Base-by-base conservation (phyloP, 2,888 invertebrate species). In the Hydropsyche betteni region DNA sequence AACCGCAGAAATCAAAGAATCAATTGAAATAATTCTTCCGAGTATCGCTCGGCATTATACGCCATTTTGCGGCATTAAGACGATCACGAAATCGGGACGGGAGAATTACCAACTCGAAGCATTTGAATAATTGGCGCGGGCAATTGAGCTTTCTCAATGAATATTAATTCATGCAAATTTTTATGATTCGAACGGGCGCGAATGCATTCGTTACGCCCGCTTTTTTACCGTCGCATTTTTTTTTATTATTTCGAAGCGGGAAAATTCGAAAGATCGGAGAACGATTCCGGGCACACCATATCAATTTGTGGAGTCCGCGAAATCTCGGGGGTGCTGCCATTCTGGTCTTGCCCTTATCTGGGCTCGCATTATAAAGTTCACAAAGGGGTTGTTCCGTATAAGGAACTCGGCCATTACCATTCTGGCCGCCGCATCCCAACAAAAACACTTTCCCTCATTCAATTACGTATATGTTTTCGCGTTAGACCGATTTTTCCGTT, bases 281-380 rank as follows among this genome's bases (percentile, higher is more conserved):
- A 44, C 44, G 6, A 44, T 44, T 6, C 44, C 44, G 10, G 44
- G 44, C 55, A 36, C 16, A 5, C 36, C 58, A 50, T 68, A 68
- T 68, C 74, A 8, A 58, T 72, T 74, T 68, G 68, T 68, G 64
- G 50, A 68, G 74, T 74, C 74, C 64, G 64, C 68, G 74, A 70
- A 70, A 70, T 52, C 24, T 7, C 53, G 70, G 52, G 70, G 51
- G 53, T 33, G 52, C 52, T 53, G 16, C 34, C 70, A 53, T n/a
- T 16, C 34, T 70, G 24, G 36, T 24, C n/a, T 7, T 55, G 4
- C 64, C 34, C 10, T 24, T 34, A 64, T 5, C 58, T 16, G 24
- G 58, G 58, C 16, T 44, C 51, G 70, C 53, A 70, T 70, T 70
- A 70, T 70, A 52, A 70, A 70, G 52, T 70, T 70, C 52, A 36